These are phyloP conservation scores for Leptinotarsa undecemlineata DNA, from an alignment of 1,140 invertebrate genomes.

Conservation along the genomic window DNA sequence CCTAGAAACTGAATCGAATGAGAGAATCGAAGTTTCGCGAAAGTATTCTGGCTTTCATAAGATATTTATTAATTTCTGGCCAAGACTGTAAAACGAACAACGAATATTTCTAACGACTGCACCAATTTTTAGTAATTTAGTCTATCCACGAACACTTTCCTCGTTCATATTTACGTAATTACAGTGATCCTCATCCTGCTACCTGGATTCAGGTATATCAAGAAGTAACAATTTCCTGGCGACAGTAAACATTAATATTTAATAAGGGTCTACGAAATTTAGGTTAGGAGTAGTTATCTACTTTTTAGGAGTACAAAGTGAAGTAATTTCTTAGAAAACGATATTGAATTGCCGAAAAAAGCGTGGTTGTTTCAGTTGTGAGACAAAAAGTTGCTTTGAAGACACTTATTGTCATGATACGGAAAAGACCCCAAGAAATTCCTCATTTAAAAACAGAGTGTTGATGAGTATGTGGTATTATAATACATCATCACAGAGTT, in stretches of 20 bases:
- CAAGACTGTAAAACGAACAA: no score
- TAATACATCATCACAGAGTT: no score
- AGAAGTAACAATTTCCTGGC: not conserved
- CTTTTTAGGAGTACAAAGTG: not conserved
- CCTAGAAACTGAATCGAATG: no score
- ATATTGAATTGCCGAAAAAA: not conserved
- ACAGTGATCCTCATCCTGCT: not conserved
- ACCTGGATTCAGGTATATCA: not conserved
- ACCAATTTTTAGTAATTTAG: not conserved
- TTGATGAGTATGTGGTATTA: no score
- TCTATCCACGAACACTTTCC: not conserved
- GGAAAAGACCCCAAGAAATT: no score
- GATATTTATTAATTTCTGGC: no score
- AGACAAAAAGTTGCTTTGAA: no score
- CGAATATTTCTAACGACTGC: no score
- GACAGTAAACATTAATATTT: not conserved
- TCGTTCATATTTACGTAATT: not conserved
- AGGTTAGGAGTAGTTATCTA: not conserved
- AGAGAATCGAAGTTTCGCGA: no score
- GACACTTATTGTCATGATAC: no score
- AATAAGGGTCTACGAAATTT: not conserved
- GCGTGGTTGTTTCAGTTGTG: not conserved
- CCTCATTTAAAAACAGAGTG: no score
- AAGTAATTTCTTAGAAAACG: not conserved
- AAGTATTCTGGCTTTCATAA: no score